Evolutionary conservation across 2,113 vertebrate genomes (phyloP), one percentile per base, ranked within the genome.

Genomic region (Ageneiosus marmoratus): DNA sequence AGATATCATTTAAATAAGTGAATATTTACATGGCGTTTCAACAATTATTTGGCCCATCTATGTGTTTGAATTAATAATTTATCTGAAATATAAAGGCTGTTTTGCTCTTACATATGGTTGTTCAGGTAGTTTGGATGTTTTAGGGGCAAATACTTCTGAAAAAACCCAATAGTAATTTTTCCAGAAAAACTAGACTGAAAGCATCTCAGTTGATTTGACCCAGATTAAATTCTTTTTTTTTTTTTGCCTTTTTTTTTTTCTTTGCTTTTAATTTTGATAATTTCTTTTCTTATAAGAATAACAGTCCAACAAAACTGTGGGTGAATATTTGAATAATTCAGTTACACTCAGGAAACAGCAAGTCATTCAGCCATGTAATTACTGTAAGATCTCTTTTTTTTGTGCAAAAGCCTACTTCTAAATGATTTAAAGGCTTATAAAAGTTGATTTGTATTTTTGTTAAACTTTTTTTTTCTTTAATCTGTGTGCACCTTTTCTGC

Each of bases 331-430:
- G 55, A 44, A 77, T 41, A 65, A 50, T 70, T 82, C 58, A 37
- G 37, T 76, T 74, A 22, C 65, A 24, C 83, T 87, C 86, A 87
- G 86, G 86, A 82, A 87, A 50, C n/a, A 58, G 48, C 50, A 56
- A 58, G 58, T n/a, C 29, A 8, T 83, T 79, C n/a, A 9, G 77
- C 63, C 67, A 48, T 24, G 37, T 65, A 34, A 51, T 34, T 74
- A 70, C 10, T 41, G 77, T 67, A 72, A 37, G 55, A 70, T 74
- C 22, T 7, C 80, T 34, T 80, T 76, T 60, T 69, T 50, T 73
- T 73, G 37, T 74, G 60, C 56, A 50, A n/a, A 34, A 62, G 27
- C 37, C 48, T 79, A 16, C 34, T 51, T 50, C 8, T 27, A 24
- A 37, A 84, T 16, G 29, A 29, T 4, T 80, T 41, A 63, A n/a